Base-by-base conservation (phyloP, 1,140 invertebrate species). In the Zaprionus ornatus region DNA sequence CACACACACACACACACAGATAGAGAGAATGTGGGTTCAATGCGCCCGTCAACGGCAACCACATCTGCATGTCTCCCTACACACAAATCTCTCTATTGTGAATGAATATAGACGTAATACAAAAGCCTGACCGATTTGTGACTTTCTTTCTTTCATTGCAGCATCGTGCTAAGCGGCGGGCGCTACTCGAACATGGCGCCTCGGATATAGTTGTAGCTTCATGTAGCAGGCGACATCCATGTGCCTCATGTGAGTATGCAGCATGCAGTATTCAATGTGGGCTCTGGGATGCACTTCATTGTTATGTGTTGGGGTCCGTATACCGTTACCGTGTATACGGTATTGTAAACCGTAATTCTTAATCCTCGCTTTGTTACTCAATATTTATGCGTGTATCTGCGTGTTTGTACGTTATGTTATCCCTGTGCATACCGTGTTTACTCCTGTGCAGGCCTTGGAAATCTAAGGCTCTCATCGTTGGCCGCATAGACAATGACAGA, bases 401-500 rank as follows among this genome's bases (percentile, higher is more conserved):
- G n/a, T 35, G 42, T 69, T 7, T 56, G 42, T 59, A 32, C 19
- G 4, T 27, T 42, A 17, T 42, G 40, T n/a, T 6, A 3, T 15
- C 15, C n/a, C 37, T 5, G n/a, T 5, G n/a, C 25, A 27, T 15
- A 25, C 10, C 54, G 63, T 15, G n/a, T 35, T 32, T 32, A 10
- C 29, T 10, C 6, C n/a, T 59, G 73, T 62, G 0, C 73, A 92
- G 92, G 92, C 92, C 92, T 93, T 93, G 92, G 92, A 92, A 92
- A 91, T 91, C 92, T 92, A 87, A 93, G 92, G 92, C 92, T 92
- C 92, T 92, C 90, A 92, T 92, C 90, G 92, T 91, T 92, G 92
- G 92, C 92, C 91, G 90, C 91, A 92, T 95, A 95, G 94, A 95
- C 94, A 95, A 97, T 97, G 96, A 97, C 96, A 95, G 96, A 96